A percentile compares a stretch with the other conserved stretches of the same genome.
These are phyloP conservation scores for Autographa gamma DNA, from an alignment of 2,888 invertebrate species.

Conservation along the genomic window DNA sequence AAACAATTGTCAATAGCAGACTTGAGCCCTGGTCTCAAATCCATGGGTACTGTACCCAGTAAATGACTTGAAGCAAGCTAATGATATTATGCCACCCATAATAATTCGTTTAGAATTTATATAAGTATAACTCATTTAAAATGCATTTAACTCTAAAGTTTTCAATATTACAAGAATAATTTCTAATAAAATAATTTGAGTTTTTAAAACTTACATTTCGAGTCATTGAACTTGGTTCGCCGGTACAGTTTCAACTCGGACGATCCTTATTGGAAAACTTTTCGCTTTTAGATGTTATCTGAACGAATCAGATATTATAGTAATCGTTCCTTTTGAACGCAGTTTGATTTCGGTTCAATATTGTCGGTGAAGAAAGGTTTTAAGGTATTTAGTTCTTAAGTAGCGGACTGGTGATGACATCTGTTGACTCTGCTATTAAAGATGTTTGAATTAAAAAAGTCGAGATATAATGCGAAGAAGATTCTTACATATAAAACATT, in stretches of 20 bases:
- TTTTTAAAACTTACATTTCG: slow-evolving; percentile 55
- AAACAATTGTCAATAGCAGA: too few relatives aligned
- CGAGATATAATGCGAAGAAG: too few relatives aligned
- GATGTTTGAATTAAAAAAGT: background rate
- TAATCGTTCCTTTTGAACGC: slow-evolving; percentile 51
- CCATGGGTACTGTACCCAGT: too few relatives aligned
- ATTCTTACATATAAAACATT: too few relatives aligned
- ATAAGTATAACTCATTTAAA: too few relatives aligned
- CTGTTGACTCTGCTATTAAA: background rate
- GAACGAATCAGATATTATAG: slow-evolving; percentile 60
- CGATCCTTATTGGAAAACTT: slow-evolving; percentile 68
- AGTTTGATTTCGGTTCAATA: slow-evolving; percentile 51
- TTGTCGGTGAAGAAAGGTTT: slow-evolving; percentile 29
- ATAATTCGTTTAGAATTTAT: too few relatives aligned
- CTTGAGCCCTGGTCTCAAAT: too few relatives aligned
- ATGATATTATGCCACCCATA: too few relatives aligned
- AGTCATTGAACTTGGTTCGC: slow-evolving; percentile 56
- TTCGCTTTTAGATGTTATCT: slow-evolving; percentile 47
- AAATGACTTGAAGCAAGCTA: too few relatives aligned
- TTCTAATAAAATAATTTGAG: slow-evolving; percentile 6
- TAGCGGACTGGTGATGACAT: background rate
- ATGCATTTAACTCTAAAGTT: too few relatives aligned
- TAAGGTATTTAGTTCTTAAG: background rate
- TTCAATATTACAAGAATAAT: background rate
- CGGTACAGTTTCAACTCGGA: slow-evolving; percentile 47